These are phyloP conservation scores for Micromesistius poutassou DNA, from an alignment of 2,797 vertebrate species.

Conservation along the genomic window DNA sequence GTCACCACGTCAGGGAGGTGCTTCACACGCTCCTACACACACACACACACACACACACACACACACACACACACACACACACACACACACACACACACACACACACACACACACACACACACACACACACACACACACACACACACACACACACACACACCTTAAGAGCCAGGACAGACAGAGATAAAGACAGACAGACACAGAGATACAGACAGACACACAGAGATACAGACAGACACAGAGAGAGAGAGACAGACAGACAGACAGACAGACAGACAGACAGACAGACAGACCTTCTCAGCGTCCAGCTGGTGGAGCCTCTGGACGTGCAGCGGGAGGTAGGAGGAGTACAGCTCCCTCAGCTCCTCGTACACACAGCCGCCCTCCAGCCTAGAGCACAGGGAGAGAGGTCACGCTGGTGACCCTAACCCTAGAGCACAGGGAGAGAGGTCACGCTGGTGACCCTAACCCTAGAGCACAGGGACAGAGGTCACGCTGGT, in stretches of 20 bases:
- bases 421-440: no score
- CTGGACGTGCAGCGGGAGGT: conserved; percentile 91
- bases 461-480: no score
- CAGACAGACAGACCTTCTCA: conserved; percentile 82
- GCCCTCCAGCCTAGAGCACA: conserved; percentile 83
- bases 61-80: not conserved
- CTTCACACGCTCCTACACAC: conserved; percentile 84
- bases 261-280: not conserved
- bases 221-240: no score
- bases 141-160: not conserved
- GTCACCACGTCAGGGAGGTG: conserved; percentile 83
- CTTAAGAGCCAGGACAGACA: not conserved
- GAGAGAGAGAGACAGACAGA: not conserved
- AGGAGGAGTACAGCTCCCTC: conserved; percentile 83
- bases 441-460: not conserved
- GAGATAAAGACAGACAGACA: not conserved
- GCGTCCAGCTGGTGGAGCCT: conserved; percentile 94
- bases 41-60: not conserved
- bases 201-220: not conserved
- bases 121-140: not conserved
- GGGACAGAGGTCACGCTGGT: not conserved
- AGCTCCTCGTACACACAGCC: conserved; percentile 86
- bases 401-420: not conserved
- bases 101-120: not conserved
- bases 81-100: not conserved